Percentiles rank a stretch among this genome's conserved stretches.
phyloP scores from a whole-genome alignment of 2,797 vertebrate species.

The Melanotaenia parkinsoni region DNA sequence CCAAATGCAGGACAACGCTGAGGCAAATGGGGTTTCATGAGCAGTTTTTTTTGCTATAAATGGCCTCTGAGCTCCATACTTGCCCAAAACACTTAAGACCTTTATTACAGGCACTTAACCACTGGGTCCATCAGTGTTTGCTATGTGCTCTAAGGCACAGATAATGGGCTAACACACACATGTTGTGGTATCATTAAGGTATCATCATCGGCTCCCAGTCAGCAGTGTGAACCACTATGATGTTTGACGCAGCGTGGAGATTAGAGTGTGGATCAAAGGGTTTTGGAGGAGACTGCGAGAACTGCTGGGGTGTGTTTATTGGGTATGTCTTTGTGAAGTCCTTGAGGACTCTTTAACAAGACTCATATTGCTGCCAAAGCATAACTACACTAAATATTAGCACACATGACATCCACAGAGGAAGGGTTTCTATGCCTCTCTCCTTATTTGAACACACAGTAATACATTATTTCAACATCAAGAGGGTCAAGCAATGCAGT shows the following conservation, averaged over 20 bases:
- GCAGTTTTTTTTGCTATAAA: constrained; percentile 40
- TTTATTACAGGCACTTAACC: constrained; percentile 80
- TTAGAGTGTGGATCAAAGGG: constrained; percentile 39
- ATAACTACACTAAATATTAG: constrained; percentile 38
- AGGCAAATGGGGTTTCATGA: constrained; percentile 25
- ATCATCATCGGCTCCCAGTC: constrained; percentile 63
- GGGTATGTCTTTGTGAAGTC: constrained; percentile 9
- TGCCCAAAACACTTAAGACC: constrained; percentile 73
- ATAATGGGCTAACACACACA: constrained; percentile 62
- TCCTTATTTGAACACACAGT: background rate
- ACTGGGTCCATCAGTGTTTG: constrained; percentile 53
- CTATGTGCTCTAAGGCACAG: constrained; percentile 68
- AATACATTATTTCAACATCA: background rate
- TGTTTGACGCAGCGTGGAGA: constrained; percentile 41
- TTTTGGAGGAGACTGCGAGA: constrained; percentile 2
- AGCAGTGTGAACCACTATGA: constrained; percentile 44
- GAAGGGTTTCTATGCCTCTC: constrained; percentile 3
- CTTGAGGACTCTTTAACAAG: constrained; percentile 30
- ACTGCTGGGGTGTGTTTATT: constrained; percentile 18
- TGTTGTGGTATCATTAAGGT: constrained; percentile 60
- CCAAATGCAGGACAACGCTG: constrained; percentile 33
- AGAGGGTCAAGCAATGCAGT: constrained; percentile 14
- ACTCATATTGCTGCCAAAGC: constrained; percentile 3
- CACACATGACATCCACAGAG: constrained; percentile 17
- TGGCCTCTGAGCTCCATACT: constrained; percentile 63